Conservation (phyloP, 2,797 vertebrate genomes). For the Botia kubotai region DNA sequence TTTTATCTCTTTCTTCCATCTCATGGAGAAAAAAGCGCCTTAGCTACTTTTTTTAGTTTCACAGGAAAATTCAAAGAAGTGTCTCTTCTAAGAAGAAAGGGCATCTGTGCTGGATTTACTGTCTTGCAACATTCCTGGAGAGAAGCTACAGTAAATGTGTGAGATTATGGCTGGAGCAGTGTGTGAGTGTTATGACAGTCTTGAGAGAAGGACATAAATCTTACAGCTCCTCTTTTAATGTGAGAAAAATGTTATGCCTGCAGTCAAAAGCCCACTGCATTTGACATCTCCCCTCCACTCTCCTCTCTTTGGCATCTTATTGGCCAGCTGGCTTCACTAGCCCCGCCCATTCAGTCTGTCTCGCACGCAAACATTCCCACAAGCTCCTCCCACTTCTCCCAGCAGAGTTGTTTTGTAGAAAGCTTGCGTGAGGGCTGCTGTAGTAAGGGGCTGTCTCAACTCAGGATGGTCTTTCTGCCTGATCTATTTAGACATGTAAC, state of each 20-base stretch:
- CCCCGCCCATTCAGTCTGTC: conserved; percentile 66
- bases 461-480: neutral
- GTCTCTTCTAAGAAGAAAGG: neutral
- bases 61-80: neutral
- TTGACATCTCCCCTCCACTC: conserved; percentile 27
- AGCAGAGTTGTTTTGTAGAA: conserved; percentile 62
- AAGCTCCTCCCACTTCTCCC: conserved; percentile 49
- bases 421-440: conserved; percentile 20
- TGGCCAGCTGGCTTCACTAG: conserved; percentile 1
- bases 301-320: conserved; percentile 27
- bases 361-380: conserved; percentile 60
- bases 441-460: conserved; percentile 11
- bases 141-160: conserved; percentile 1
- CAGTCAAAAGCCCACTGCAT: conserved; percentile 19
- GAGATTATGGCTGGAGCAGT: too few relatives aligned
- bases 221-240: conserved; percentile 6
- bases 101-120: neutral
- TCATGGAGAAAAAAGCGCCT: neutral
- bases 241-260: conserved; percentile 30
- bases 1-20: conserved; percentile 7
- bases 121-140: neutral
- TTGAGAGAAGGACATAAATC: conserved; percentile 30
- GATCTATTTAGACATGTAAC: neutral
- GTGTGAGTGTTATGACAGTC: neutral
- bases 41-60: neutral